Percentiles rank a stretch among this genome's conserved stretches.
These are phyloP conservation scores for Nasonia oneida DNA, from an alignment of 2,888 invertebrate genomes.

Conservation along the genomic window DNA sequence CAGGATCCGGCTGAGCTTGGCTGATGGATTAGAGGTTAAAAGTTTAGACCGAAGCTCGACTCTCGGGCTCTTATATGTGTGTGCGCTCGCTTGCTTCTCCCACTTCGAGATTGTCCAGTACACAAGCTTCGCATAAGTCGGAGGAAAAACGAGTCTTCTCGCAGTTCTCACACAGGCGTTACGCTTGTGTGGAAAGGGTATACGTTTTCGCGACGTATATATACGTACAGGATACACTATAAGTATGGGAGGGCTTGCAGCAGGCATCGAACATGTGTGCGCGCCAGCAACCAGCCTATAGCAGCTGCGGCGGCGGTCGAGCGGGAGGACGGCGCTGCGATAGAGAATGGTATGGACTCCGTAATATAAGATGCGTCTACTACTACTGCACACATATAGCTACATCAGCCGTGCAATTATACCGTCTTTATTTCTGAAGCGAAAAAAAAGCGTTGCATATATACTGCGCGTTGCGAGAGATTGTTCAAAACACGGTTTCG, in stretches of 20 bases:
- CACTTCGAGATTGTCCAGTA: background rate
- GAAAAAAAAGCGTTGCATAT: background rate
- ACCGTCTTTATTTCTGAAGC: background rate
- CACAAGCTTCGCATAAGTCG: conserved; percentile 3
- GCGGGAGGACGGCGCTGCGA: background rate
- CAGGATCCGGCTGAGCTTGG: background rate
- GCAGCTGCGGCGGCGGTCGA: background rate
- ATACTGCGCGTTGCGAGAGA: too few species aligned
- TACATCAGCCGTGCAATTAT: background rate
- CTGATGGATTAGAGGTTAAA: conserved; percentile 41
- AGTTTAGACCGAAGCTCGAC: conserved; percentile 40
- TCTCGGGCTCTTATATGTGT: background rate
- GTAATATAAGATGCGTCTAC: background rate
- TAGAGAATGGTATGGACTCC: background rate
- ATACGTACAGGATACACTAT: background rate
- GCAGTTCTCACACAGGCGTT: too few species aligned
- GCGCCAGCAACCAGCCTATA: background rate
- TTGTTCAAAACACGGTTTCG: too few species aligned
- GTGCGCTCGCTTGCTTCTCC: background rate
- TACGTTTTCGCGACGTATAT: background rate
- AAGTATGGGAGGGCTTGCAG: background rate
- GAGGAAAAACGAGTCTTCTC: conserved; percentile 21
- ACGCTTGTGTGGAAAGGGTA: background rate
- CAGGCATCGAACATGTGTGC: background rate
- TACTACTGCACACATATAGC: background rate